phyloP scores from a whole-genome alignment of 2,797 vertebrate genomes.

The Botia kubotai region DNA sequence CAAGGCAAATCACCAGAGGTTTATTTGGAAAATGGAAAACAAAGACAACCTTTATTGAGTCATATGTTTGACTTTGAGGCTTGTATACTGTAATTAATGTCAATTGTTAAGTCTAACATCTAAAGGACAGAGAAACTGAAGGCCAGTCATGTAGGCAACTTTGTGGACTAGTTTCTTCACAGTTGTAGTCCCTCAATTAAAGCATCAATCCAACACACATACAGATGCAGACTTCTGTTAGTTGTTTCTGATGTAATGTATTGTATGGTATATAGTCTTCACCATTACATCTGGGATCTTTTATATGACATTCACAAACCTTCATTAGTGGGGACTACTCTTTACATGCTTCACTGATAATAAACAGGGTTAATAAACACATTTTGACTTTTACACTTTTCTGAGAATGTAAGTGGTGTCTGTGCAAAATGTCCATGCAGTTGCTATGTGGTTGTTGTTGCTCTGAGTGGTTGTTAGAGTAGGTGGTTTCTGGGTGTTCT shows the following conservation, averaged over 20 bases:
- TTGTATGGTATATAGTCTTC: too few species aligned
- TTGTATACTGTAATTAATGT: slow-evolving; percentile 15
- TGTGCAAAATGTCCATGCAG: neutral
- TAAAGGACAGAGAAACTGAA: neutral
- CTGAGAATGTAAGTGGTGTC: neutral
- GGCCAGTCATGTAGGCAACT: neutral
- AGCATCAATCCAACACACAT: neutral
- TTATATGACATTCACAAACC: neutral
- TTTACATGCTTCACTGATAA: neutral
- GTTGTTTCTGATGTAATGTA: neutral
- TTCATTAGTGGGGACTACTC: neutral
- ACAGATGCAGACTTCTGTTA: neutral
- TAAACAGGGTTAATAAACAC: neutral
- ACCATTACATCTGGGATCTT: neutral
- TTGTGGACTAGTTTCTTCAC: neutral
- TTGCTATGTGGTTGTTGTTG: neutral
- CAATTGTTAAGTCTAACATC: neutral
- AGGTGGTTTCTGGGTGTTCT: too few species aligned
- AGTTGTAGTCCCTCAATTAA: neutral
- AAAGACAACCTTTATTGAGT: neutral
- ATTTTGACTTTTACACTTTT: neutral
- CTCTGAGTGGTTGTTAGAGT: too few species aligned
- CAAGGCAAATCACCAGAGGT: neutral
- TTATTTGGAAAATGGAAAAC: slow-evolving; percentile 6
- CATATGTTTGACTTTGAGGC: neutral